Conservation (phyloP, 2,113 vertebrate species). For the Myotis davidii region DNA sequence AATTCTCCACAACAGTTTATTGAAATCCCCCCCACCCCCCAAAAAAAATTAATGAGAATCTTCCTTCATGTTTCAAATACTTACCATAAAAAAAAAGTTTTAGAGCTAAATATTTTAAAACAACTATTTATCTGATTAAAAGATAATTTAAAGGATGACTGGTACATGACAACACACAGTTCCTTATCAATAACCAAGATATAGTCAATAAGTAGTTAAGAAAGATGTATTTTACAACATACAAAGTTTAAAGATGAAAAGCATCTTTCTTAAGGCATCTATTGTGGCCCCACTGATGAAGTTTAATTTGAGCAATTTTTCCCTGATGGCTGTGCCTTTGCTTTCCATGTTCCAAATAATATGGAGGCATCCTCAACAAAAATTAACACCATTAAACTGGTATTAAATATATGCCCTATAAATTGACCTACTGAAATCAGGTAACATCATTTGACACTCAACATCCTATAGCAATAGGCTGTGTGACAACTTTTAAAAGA, state of each 20-base stretch:
- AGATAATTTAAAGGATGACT: background rate
- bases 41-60: slow-evolving; percentile 35
- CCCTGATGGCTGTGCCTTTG: background rate
- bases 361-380: slow-evolving; percentile 1
- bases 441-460: background rate
- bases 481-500: slow-evolving; percentile 41
- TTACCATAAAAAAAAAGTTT: slow-evolving; percentile 47
- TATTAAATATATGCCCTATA: background rate
- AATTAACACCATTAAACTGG: background rate
- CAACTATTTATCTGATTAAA: slow-evolving; percentile 30
- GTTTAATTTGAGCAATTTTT: background rate
- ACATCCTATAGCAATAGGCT: background rate
- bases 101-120: slow-evolving; percentile 36
- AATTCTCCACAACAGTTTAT: slow-evolving; percentile 68
- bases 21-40: slow-evolving; percentile 50
- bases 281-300: background rate
- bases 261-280: background rate
- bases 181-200: background rate
- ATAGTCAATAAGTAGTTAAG: background rate
- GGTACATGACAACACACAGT: background rate
- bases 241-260: background rate
- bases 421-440: background rate
- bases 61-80: slow-evolving; percentile 43
- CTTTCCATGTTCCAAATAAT: slow-evolving; percentile 9
- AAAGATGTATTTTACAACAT: background rate